A percentile compares a stretch with the other conserved stretches of the same genome.
Evolutionary conservation across 23 tunicate genomes (phyloP).

Genomic region (Corella eumyota): DNA sequence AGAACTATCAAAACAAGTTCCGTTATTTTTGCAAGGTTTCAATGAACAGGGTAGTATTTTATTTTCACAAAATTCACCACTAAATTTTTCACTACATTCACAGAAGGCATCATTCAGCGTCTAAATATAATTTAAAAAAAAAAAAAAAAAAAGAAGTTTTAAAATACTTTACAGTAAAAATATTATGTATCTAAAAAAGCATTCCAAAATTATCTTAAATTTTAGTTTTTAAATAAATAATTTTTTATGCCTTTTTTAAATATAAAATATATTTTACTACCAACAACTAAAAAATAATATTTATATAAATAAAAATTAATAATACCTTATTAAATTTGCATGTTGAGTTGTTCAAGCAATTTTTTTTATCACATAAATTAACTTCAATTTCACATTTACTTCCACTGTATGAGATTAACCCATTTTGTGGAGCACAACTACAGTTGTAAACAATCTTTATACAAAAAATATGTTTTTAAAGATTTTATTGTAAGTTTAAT

Average conservation of each 20-base stretch:
- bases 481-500: too few relatives aligned
- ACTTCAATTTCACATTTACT: constrained; percentile 14
- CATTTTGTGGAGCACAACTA: constrained; percentile 9
- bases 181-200: too few relatives aligned
- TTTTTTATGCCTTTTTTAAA: too few relatives aligned
- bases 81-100: constrained; percentile 15
- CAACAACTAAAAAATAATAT: too few relatives aligned
- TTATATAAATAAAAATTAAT: neutral
- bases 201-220: neutral
- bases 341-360: constrained; percentile 15
- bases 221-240: neutral
- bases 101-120: constrained; percentile 1
- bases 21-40: constrained; percentile 19
- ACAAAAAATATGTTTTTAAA: too few relatives aligned
- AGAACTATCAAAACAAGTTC: constrained; percentile 15
- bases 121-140: too few relatives aligned
- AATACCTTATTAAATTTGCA: constrained; percentile 18
- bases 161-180: too few relatives aligned
- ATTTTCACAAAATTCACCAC: constrained; percentile 21
- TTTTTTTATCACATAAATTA: constrained; percentile 17
- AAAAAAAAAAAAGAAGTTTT: too few relatives aligned
- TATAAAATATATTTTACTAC: too few relatives aligned
- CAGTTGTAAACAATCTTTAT: constrained; percentile 15
- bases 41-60: constrained; percentile 14
- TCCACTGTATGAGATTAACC: too few relatives aligned